Conservation (phyloP, 2,797 vertebrate species). For the Hylomyscus alleni region DNA sequence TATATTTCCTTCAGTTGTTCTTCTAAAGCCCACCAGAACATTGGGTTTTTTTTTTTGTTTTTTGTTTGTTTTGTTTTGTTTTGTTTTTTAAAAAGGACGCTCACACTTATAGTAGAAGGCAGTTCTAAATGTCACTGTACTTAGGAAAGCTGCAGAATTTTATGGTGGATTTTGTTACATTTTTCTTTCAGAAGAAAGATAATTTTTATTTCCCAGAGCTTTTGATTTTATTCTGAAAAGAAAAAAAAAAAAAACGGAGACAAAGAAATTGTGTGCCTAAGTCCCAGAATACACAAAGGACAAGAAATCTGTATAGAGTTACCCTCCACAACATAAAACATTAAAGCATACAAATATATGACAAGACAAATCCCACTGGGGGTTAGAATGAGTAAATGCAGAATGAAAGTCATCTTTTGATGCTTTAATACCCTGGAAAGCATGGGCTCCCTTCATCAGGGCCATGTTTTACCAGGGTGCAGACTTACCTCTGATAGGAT, state of each 20-base stretch:
- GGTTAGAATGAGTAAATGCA: neutral
- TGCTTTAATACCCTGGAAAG: neutral
- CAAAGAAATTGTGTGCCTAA: neutral
- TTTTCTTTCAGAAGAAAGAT: neutral
- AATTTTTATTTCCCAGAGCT: neutral
- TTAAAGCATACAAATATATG: neutral
- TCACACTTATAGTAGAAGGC: neutral
- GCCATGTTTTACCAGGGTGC: neutral
- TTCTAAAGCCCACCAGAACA: accelerated
- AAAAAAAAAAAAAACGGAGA: neutral
- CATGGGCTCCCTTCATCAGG: neutral
- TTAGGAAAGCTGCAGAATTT: neutral
- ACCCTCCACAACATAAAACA: neutral
- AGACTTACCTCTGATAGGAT: neutral
- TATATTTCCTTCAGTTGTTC: neutral
- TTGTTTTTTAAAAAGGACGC: neutral
- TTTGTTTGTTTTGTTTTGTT: too few relatives aligned
- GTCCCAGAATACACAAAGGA: neutral
- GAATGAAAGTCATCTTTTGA: neutral
- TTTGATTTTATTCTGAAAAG: neutral
- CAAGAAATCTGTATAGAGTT: neutral
- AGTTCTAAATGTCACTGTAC: neutral
- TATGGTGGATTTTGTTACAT: neutral
- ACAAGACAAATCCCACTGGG: neutral
- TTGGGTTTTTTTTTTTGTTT: too few relatives aligned